Conservation (phyloP, 1,140 invertebrate species). For the Oppia nitens region DNA sequence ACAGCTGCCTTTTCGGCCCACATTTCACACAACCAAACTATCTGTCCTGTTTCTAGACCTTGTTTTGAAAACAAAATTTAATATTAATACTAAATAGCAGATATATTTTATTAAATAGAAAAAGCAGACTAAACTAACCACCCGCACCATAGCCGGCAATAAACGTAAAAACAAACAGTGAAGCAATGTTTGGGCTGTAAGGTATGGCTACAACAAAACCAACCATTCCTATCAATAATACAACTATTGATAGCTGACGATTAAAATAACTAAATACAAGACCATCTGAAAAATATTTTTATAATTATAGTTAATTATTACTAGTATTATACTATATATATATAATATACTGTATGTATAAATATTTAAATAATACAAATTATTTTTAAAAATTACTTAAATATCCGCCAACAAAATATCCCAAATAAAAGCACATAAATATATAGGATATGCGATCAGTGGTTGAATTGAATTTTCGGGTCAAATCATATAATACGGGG, state of each 20-base stretch:
- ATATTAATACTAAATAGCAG: neutral
- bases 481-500: neutral
- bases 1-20: neutral
- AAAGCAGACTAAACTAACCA: no score
- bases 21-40: constrained; percentile 9
- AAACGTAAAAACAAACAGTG: neutral
- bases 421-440: neutral
- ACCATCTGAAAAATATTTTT: neutral
- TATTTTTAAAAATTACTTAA: neutral
- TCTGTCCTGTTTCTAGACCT: neutral
- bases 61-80: neutral
- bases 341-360: no score
- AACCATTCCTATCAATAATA: neutral
- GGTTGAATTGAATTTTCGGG: neutral
- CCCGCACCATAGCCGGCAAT: constrained; percentile 1
- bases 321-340: neutral
- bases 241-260: neutral
- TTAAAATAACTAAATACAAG: neutral
- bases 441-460: neutral
- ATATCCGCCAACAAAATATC: neutral
- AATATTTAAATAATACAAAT: neutral
- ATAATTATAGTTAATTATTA: neutral
- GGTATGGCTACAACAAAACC: neutral
- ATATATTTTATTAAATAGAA: neutral
- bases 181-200: neutral